Conservation (phyloP, 2,113 vertebrate genomes). For the Martes martes region DNA sequence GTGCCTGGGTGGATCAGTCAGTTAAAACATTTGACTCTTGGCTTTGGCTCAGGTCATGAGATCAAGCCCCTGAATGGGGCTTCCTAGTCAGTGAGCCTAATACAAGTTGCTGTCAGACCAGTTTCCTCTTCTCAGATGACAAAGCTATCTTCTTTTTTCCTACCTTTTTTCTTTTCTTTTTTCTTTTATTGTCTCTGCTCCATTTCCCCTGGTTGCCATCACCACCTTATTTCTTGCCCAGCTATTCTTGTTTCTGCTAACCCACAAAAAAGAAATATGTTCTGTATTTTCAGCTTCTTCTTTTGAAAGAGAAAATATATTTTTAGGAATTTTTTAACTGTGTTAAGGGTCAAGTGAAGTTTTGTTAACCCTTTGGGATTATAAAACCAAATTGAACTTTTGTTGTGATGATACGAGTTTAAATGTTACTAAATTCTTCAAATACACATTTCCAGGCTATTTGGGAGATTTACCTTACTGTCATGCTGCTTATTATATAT, state of each 20-base stretch:
- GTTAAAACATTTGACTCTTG: not conserved
- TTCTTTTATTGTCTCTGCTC: not conserved
- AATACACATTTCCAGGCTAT: not conserved
- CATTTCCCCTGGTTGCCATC: not conserved
- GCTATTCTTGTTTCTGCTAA: not conserved
- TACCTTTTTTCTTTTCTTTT: not conserved
- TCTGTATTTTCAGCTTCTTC: not conserved
- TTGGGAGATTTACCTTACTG: not conserved
- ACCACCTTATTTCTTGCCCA: not conserved
- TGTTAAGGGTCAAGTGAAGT: not conserved
- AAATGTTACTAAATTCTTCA: not conserved
- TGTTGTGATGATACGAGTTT: not conserved
- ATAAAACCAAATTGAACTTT: constrained; percentile 21
- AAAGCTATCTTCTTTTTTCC: not conserved
- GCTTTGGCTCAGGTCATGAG: not conserved
- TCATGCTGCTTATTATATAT: not conserved
- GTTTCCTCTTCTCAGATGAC: not conserved
- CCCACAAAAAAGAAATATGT: not conserved
- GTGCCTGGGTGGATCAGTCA: not conserved
- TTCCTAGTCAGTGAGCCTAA: not conserved
- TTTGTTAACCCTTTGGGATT: constrained; percentile 5
- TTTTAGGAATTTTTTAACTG: not conserved
- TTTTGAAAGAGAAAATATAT: not conserved
- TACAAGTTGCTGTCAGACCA: not conserved
- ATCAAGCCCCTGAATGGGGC: not conserved